These are phyloP conservation scores for Piliocolobus tephrosceles DNA, from an alignment of 2,113 vertebrate species.

Conservation along the genomic window DNA sequence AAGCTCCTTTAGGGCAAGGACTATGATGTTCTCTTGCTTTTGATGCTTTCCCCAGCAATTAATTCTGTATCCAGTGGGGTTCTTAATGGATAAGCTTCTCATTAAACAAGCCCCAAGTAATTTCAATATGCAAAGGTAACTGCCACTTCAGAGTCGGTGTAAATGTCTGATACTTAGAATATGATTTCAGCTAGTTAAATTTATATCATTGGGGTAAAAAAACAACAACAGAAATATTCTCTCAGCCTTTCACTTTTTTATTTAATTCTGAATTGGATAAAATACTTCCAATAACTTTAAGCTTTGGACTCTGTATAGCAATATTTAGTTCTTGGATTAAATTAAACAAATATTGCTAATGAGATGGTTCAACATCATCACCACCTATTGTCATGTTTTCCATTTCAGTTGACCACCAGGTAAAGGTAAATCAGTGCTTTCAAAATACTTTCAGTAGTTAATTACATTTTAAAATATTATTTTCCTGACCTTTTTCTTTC, in stretches of 20 bases:
- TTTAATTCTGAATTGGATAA: conserved; percentile 37
- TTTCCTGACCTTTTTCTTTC: conserved; percentile 28
- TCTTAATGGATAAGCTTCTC: neutral
- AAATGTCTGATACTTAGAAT: neutral
- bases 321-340: conserved; percentile 32
- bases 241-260: conserved; percentile 28
- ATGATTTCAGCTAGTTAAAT: neutral
- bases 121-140: neutral
- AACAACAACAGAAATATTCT: neutral
- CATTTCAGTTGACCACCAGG: neutral
- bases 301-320: neutral
- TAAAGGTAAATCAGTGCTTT: neutral
- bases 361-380: neutral
- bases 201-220: neutral
- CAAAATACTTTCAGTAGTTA: neutral
- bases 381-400: neutral
- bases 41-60: neutral
- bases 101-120: neutral
- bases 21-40: neutral
- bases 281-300: conserved; percentile 41
- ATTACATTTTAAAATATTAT: conserved; percentile 10
- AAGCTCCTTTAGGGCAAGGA: neutral
- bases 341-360: conserved; percentile 22
- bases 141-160: neutral
- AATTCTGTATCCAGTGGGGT: neutral